These are phyloP conservation scores for Tadarida brasiliensis DNA, from an alignment of 2,797 vertebrate genomes.

Conservation along the genomic window DNA sequence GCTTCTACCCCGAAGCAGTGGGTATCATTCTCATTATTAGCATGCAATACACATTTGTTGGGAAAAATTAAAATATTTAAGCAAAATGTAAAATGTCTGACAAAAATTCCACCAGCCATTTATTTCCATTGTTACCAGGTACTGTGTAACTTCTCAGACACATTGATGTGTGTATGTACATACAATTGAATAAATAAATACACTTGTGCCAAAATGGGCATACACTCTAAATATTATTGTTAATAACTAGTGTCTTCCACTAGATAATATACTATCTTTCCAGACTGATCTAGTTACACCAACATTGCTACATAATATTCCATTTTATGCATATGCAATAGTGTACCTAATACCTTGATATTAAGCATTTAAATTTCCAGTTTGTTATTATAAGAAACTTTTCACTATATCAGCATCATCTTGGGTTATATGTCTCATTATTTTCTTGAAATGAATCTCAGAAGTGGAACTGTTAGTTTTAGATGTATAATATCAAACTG, in stretches of 20 bases:
- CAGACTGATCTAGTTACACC: neutral
- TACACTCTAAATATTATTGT: neutral
- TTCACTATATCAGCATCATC: neutral
- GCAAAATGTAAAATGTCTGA: neutral
- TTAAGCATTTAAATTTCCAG: neutral
- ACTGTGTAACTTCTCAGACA: neutral
- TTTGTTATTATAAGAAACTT: neutral
- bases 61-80: neutral
- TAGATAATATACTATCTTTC: neutral
- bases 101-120: neutral
- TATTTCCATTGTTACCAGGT: neutral
- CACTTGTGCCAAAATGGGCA: neutral
- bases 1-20: neutral
- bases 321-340: neutral
- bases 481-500: neutral
- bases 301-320: neutral
- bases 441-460: neutral
- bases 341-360: neutral
- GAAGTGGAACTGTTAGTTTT: neutral
- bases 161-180: neutral
- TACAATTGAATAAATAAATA: neutral
- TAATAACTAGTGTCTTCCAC: neutral
- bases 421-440: neutral
- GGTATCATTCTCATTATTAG: neutral
- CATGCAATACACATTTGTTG: neutral